A percentile compares a stretch with the other conserved stretches of the same genome.
Evolutionary conservation across 2,113 vertebrate genomes (phyloP).

Genomic region (Leptobrachium leishanense): DNA sequence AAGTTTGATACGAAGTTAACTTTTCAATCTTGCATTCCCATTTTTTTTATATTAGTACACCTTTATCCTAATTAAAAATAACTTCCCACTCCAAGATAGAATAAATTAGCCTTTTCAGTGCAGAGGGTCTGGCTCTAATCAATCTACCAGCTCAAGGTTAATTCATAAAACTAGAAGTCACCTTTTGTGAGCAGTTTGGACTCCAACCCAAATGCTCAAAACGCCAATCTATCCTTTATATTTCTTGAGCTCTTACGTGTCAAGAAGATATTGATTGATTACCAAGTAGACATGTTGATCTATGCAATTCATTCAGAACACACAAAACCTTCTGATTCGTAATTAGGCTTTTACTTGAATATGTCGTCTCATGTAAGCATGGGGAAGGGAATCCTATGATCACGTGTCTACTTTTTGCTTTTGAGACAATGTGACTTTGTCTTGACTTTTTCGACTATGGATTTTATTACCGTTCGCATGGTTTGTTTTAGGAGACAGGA

Average conservation of each 20-base stretch:
- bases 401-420: background rate
- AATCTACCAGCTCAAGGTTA: background rate
- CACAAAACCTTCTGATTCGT: conserved; percentile 26
- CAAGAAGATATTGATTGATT: conserved; percentile 37
- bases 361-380: no score
- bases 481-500: conserved; percentile 37
- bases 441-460: conserved; percentile 35
- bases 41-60: no score
- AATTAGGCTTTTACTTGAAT: background rate
- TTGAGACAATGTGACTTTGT: conserved; percentile 41
- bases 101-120: no score
- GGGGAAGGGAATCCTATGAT: no score
- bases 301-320: conserved; percentile 15
- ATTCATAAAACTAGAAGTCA: conserved; percentile 34
- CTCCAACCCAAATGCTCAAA: conserved; percentile 1
- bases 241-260: conserved; percentile 17
- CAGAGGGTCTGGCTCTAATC: background rate
- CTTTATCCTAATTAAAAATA: no score
- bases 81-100: no score
- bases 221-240: conserved; percentile 2
- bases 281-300: conserved; percentile 18
- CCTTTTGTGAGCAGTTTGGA: conserved; percentile 25
- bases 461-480: conserved; percentile 35
- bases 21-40: no score
- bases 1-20: no score